Base-by-base conservation (phyloP, 2,797 vertebrate species). In the Cheracebus regulus region DNA sequence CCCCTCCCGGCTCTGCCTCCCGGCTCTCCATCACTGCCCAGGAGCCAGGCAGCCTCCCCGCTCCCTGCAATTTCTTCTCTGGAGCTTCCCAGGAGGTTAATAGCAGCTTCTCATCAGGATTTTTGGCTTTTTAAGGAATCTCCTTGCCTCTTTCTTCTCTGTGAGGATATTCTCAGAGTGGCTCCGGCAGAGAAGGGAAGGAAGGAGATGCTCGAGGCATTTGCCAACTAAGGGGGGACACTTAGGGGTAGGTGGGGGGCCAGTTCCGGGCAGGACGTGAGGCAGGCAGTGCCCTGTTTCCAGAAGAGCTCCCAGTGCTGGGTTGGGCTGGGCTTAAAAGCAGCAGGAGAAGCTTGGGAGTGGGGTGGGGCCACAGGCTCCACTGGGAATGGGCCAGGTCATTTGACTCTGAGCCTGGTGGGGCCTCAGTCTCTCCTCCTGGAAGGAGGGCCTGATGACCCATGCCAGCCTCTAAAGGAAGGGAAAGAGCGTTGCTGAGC, bases 21-120 rank as follows among this genome's bases (percentile, higher is more conserved):
- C 1, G 15, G 26, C 46, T 61, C 64, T 20, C 46, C 78, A 22
- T 52, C 44, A 2, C 19, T 2, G 75, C 3, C 9, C 12, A 39
- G 76, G 81, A 41, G 83, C 64, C 17, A 0, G 33, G 64, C 70
- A n/a, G 15, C 83, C 58, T 4, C 36, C 30, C 92, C 0, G 0
- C 87, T 78, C 50, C 97, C 55, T 48, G 86, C 4, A 9, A 39
- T 33, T 33, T 39, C 64, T 92, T 90, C 91, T 46, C 84, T 86
- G 73, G 72, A 73, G 86, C 76, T 78, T 93, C 83, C 52, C 61
- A 2, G 91, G 89, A 70, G 90, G 70, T 52, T 83, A 58, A 48
- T 6, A 58, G 90, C 57, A 81, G 95, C 3, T 4, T 81, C 83
- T 57, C 44, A 46, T 22, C 3, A 67, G 61, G 90, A 78, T 44